These are phyloP conservation scores for Labia minor DNA, from an alignment of 2,888 invertebrate species.

Conservation along the genomic window DNA sequence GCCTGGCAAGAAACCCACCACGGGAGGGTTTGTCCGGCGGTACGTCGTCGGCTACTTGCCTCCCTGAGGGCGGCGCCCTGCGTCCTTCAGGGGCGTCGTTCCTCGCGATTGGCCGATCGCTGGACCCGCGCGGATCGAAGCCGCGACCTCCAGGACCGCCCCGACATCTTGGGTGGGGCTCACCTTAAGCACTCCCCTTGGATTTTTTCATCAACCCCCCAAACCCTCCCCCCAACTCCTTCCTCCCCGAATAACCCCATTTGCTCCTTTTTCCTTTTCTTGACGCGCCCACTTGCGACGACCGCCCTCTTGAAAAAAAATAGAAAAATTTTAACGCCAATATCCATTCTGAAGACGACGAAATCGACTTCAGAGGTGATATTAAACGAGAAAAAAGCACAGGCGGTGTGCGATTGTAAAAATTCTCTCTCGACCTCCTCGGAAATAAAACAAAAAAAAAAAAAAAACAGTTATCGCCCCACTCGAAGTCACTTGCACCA, in stretches of 20 bases:
- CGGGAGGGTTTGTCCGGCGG: too few species aligned
- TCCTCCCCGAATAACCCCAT: not conserved
- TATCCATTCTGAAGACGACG: not conserved
- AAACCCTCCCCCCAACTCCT: not conserved
- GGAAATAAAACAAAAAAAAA: not conserved
- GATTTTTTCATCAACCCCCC: not conserved
- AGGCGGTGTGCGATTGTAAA: not conserved
- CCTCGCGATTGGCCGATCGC: slow-evolving; percentile 13
- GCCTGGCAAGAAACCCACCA: too few species aligned
- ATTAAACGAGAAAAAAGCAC: not conserved
- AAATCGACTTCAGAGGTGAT: not conserved
- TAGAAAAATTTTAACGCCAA: not conserved
- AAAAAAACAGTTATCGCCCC: not conserved
- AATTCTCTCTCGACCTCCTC: not conserved
- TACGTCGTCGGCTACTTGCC: too few species aligned
- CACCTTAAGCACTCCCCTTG: not conserved
- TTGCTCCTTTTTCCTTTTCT: not conserved
- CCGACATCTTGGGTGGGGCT: not conserved
- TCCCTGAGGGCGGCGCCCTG: not conserved
- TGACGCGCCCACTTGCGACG: not conserved
- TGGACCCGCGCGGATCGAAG: slow-evolving; percentile 13
- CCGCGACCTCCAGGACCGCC: slow-evolving; percentile 13
- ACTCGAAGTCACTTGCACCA: not conserved
- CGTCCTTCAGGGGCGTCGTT: not conserved
- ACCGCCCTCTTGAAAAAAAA: not conserved